Percentiles rank a stretch among this genome's conserved stretches.
Conservation (phyloP, 2,888 invertebrate genomes). For the Tricholauxania praeusta region DNA sequence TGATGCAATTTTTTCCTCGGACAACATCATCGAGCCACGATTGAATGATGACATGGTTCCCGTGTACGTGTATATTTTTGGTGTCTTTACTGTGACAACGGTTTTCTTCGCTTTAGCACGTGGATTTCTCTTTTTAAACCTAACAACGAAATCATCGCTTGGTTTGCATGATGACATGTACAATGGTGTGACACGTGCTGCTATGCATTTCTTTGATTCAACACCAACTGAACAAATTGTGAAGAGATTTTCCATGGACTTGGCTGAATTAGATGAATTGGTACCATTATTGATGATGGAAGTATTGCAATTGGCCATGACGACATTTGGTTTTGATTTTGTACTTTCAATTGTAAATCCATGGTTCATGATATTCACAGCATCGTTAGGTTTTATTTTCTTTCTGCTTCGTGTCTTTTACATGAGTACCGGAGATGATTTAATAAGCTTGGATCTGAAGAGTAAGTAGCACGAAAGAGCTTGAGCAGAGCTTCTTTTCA, state of each 20-base stretch:
- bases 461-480: constrained; percentile 71
- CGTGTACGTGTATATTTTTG: constrained; percentile 69
- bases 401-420: constrained; percentile 81
- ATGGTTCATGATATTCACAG: constrained; percentile 78
- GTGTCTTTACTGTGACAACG: constrained; percentile 68
- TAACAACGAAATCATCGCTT: constrained; percentile 80
- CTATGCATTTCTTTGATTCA: constrained; percentile 88
- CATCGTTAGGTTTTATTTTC: constrained; percentile 79
- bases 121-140: constrained; percentile 69
- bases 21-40: constrained; percentile 6
- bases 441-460: constrained; percentile 84
- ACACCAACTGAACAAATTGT: constrained; percentile 87
- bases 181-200: constrained; percentile 79
- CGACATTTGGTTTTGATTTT: constrained; percentile 82
- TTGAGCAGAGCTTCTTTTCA: too few species aligned
- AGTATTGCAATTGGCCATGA: constrained; percentile 78
- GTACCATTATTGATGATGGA: constrained; percentile 67
- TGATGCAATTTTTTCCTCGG: background rate
- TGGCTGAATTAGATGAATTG: constrained; percentile 72
- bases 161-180: constrained; percentile 89
- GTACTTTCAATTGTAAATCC: constrained; percentile 83
- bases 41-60: constrained; percentile 53
- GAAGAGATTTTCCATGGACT: constrained; percentile 91
- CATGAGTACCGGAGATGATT: constrained; percentile 81
- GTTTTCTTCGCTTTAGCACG: constrained; percentile 65